A percentile compares a stretch with the other conserved stretches of the same genome.
phyloP scores from a whole-genome alignment of 1,140 invertebrate species.

The Pseudobourletiella spinata region DNA sequence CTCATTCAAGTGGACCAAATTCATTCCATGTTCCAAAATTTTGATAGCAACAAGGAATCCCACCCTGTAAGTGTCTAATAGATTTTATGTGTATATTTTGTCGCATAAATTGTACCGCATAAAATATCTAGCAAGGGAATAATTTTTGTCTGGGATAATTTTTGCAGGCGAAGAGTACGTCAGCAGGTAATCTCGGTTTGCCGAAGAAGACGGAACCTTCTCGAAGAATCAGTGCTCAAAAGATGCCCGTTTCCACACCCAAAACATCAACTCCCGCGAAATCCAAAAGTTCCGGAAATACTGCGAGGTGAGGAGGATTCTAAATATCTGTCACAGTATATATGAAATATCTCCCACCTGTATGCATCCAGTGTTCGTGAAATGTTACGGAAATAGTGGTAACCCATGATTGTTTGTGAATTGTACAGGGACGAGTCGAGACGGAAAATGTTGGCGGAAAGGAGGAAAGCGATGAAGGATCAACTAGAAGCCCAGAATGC shows the following conservation, averaged over 20 bases:
- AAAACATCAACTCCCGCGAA: neutral
- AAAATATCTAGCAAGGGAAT: no score
- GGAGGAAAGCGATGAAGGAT: slow-evolving; percentile 53
- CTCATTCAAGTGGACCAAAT: slow-evolving; percentile 76
- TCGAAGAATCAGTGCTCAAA: neutral
- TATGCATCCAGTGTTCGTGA: no score
- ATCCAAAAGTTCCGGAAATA: slow-evolving; percentile 24
- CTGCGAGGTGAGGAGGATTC: slow-evolving; percentile 16
- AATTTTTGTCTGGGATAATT: no score
- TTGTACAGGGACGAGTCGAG: slow-evolving; percentile 59
- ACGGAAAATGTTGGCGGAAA: slow-evolving; percentile 68
- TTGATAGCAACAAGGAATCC: slow-evolving; percentile 46
- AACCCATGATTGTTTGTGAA: no score
- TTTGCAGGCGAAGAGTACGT: no score
- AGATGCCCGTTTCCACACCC: neutral
- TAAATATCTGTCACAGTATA: neutral
- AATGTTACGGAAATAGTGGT: no score
- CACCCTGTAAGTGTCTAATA: no score
- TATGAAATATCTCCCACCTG: no score
- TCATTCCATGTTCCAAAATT: slow-evolving; percentile 65
- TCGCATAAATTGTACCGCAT: no score
- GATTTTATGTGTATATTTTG: no score
- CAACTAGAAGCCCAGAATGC: slow-evolving; percentile 42
- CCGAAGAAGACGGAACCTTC: no score
- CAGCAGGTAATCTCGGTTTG: no score